Percentiles rank a stretch among this genome's conserved stretches.
These are phyloP conservation scores for Aphodius granarius DNA, from an alignment of 2,888 invertebrate species.

Conservation along the genomic window DNA sequence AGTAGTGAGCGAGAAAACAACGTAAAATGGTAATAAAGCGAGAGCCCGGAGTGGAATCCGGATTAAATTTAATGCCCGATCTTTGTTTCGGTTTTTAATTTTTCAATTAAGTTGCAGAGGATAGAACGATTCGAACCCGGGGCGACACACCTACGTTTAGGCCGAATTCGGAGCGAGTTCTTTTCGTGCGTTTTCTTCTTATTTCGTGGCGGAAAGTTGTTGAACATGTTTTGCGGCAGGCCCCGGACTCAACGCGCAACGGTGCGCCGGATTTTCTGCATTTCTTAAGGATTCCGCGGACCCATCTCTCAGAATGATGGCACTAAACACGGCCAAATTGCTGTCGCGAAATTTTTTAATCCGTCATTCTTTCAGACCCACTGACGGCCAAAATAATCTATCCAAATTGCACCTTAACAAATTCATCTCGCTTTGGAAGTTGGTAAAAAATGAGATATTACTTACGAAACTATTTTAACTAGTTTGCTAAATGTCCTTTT, in stretches of 20 bases:
- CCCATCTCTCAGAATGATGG: not conserved
- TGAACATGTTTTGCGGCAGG: slow-evolving; percentile 33
- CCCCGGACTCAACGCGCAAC: slow-evolving; percentile 10
- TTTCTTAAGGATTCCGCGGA: slow-evolving; percentile 22
- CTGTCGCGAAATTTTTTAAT: not conserved
- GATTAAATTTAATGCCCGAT: slow-evolving; percentile 28
- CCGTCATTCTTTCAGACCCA: not conserved
- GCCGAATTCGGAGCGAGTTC: slow-evolving; percentile 35
- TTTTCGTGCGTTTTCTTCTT: slow-evolving; percentile 28
- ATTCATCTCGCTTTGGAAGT: too few relatives aligned
- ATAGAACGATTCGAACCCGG: not conserved
- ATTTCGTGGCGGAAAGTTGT: slow-evolving; percentile 26
- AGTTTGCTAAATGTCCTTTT: too few relatives aligned
- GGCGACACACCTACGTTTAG: slow-evolving; percentile 37
- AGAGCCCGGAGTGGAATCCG: slow-evolving; percentile 30
- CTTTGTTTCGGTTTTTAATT: slow-evolving; percentile 12
- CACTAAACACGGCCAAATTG: not conserved
- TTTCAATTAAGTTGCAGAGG: slow-evolving; percentile 17
- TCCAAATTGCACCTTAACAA: not conserved
- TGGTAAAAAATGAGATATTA: too few relatives aligned
- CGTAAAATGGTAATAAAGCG: slow-evolving; percentile 17
- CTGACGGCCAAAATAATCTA: not conserved
- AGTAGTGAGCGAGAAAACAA: slow-evolving; percentile 5
- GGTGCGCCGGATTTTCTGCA: slow-evolving; percentile 19
- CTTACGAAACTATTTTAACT: too few relatives aligned